Conservation (phyloP, 2,113 vertebrate species). For the Semicossyphus pulcher region DNA sequence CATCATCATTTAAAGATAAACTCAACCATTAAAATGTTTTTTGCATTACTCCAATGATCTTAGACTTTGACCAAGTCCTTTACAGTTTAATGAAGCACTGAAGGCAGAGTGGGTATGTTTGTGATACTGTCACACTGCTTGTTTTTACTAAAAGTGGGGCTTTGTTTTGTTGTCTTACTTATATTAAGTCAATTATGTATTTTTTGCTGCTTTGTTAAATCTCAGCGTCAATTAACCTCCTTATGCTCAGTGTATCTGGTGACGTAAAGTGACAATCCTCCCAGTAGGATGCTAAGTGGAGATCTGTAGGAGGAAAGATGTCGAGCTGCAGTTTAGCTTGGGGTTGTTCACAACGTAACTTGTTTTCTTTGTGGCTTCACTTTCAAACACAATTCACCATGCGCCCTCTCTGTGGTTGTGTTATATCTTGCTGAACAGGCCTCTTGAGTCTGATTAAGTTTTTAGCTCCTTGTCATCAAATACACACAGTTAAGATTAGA, state of each 20-base stretch:
- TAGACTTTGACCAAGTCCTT: no score
- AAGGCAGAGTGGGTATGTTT: not conserved
- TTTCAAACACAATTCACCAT: not conserved
- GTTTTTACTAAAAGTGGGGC: not conserved
- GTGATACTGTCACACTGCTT: not conserved
- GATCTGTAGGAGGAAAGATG: not conserved
- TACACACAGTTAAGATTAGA: slow-evolving; percentile 13
- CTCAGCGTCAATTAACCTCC: slow-evolving; percentile 13
- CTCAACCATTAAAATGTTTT: not conserved
- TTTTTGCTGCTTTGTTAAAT: not conserved
- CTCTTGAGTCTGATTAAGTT: slow-evolving; percentile 10
- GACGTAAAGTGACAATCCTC: not conserved
- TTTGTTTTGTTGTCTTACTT: not conserved
- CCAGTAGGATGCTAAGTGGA: not conserved
- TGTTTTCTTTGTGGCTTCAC: not conserved
- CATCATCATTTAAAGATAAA: not conserved
- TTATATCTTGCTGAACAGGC: slow-evolving; percentile 13
- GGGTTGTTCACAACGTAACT: slow-evolving; percentile 20
- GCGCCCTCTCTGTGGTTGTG: not conserved
- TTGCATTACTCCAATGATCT: not conserved
- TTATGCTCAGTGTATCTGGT: not conserved
- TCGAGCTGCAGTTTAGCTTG: not conserved
- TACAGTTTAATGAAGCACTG: not conserved
- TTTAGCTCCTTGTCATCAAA: slow-evolving; percentile 12
- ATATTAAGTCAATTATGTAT: not conserved